Evolutionary conservation across 2,797 vertebrate genomes (phyloP).

Genomic region (Crenichthys baileyi): DNA sequence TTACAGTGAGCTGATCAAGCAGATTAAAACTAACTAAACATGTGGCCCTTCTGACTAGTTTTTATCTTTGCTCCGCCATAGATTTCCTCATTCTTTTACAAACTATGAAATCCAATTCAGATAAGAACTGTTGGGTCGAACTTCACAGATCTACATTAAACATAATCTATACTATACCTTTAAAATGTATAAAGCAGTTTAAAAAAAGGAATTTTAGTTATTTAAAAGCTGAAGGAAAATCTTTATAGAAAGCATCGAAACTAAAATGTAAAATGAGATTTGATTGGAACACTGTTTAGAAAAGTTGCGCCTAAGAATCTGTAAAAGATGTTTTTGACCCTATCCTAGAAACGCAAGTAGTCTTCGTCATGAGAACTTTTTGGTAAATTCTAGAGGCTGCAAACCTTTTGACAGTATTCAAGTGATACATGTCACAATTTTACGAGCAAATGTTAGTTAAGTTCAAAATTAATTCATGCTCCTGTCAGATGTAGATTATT

Average conservation of each 20-base stretch:
- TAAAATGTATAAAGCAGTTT: neutral
- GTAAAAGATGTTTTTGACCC: no score
- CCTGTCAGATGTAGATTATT: no score
- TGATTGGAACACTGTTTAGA: no score
- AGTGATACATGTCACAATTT: no score
- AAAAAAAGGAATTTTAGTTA: neutral
- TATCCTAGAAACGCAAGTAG: no score
- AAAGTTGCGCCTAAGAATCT: no score
- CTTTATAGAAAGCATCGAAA: neutral
- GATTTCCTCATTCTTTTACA: neutral
- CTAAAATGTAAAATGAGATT: neutral
- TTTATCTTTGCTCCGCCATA: neutral
- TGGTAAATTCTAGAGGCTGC: no score
- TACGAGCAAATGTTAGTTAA: no score
- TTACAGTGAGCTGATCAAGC: neutral
- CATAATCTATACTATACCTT: neutral
- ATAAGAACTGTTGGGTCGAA: neutral
- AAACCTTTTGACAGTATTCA: no score
- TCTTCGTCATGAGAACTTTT: no score
- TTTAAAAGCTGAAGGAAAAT: neutral
- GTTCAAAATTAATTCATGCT: no score
- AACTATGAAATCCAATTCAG: neutral
- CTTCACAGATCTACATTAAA: neutral
- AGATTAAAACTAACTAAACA: no score
- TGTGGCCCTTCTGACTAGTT: neutral